These are phyloP conservation scores for Tupaia chinensis DNA, from an alignment of 2,113 vertebrate genomes.

Conservation along the genomic window DNA sequence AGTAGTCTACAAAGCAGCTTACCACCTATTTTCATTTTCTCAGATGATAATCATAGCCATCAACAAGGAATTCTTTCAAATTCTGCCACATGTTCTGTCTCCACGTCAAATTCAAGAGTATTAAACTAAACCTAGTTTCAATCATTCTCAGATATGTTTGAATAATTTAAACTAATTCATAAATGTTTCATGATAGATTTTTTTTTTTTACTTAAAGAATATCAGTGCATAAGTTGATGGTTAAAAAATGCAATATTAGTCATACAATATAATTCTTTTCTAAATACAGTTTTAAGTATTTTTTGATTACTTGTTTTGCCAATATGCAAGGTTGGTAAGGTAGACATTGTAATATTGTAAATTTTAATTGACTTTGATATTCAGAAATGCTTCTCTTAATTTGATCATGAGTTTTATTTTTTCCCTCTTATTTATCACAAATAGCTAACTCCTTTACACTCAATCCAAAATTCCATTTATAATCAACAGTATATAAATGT, in stretches of 20 bases:
- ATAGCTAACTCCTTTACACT: background rate
- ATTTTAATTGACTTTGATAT: background rate
- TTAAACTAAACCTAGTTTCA: background rate
- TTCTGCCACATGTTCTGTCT: background rate
- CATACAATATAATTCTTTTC: background rate
- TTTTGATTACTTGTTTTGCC: background rate
- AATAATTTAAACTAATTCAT: background rate
- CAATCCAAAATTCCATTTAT: background rate
- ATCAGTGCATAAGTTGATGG: background rate
- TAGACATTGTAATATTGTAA: background rate
- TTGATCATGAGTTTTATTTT: background rate
- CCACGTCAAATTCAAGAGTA: background rate
- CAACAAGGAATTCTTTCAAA: background rate
- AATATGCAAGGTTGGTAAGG: background rate
- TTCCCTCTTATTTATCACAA: background rate
- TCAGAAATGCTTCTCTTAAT: background rate
- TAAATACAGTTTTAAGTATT: background rate
- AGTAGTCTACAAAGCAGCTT: no score
- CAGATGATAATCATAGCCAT: background rate
- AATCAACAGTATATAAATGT: background rate
- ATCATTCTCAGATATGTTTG: background rate
- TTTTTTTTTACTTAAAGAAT: background rate
- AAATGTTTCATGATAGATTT: background rate
- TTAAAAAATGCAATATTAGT: background rate
- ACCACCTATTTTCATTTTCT: conserved; percentile 4